Conservation (phyloP, 2,797 vertebrate genomes). For the Philypnodon macrostomus region DNA sequence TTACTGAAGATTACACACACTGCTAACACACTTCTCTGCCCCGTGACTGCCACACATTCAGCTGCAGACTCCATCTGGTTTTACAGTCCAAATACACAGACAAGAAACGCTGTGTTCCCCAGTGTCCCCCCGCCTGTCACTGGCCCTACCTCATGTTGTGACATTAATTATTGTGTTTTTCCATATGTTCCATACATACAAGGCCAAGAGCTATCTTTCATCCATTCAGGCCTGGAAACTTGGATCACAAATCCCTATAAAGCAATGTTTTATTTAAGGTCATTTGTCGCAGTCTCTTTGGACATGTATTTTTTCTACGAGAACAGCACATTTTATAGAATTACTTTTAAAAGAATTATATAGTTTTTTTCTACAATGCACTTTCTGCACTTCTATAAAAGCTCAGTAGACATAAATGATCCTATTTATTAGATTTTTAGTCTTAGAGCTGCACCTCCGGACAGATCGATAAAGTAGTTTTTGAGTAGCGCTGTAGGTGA, state of each 20-base stretch:
- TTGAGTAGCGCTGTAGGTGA: constrained; percentile 56
- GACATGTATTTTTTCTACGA: constrained; percentile 59
- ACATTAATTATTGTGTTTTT: constrained; percentile 77
- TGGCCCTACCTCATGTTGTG: constrained; percentile 69
- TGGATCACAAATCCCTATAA: constrained; percentile 62
- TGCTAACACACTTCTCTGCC: constrained; percentile 45
- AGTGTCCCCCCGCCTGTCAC: constrained; percentile 54
- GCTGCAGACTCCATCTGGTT: constrained; percentile 65
- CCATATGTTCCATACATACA: constrained; percentile 69
- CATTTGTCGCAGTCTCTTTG: constrained; percentile 59
- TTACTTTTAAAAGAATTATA: constrained; percentile 57
- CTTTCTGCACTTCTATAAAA: constrained; percentile 70
- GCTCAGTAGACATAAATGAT: constrained; percentile 65
- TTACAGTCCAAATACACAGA: constrained; percentile 65
- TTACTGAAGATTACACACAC: constrained; percentile 27
- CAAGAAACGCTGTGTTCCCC: constrained; percentile 65
- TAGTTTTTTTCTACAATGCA: constrained; percentile 62
- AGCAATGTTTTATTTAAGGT: constrained; percentile 65
- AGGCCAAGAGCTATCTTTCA: constrained; percentile 68
- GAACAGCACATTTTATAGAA: constrained; percentile 62
- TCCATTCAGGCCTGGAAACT: constrained; percentile 64
- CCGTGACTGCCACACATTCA: constrained; percentile 53
- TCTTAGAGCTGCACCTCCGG: constrained; percentile 72
- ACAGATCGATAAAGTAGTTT: constrained; percentile 73
- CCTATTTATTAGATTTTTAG: constrained; percentile 68